phyloP scores from a whole-genome alignment of 2,797 vertebrate species.

The Argya squamiceps region DNA sequence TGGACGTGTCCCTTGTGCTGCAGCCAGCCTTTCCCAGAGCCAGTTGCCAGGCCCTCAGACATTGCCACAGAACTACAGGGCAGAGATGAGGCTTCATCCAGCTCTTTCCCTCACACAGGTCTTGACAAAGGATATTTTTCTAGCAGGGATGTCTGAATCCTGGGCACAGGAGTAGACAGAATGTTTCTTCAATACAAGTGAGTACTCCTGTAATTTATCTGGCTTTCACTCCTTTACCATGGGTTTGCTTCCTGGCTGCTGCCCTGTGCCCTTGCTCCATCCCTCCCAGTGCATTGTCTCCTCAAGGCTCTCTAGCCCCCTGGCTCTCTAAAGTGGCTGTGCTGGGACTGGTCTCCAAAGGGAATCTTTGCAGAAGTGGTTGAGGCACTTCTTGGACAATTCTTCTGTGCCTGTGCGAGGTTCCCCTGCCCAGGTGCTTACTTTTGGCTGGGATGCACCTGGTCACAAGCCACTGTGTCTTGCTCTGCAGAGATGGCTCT shows the following conservation, averaged over 20 bases:
- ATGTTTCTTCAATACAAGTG: not conserved
- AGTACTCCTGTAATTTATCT: not conserved
- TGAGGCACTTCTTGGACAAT: not conserved
- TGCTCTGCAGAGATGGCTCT: not conserved
- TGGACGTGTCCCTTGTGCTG: rapidly evolving
- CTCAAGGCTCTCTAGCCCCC: not conserved
- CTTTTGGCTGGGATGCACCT: not conserved
- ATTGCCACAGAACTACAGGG: not conserved
- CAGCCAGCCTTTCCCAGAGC: not conserved
- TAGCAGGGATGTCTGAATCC: not conserved
- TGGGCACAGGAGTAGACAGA: not conserved
- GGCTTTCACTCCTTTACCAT: not conserved
- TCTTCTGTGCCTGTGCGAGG: not conserved
- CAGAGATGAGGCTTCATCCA: not conserved
- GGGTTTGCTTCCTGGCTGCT: not conserved
- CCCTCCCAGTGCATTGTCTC: rapidly evolving
- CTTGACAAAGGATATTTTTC: not conserved
- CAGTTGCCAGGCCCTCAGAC: rapidly evolving
- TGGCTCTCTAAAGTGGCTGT: not conserved
- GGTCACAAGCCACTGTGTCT: rapidly evolving
- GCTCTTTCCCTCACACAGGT: not conserved
- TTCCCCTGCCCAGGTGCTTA: rapidly evolving
- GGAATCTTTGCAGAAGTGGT: not conserved
- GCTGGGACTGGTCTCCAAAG: not conserved
- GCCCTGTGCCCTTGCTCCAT: not conserved